phyloP scores from a whole-genome alignment of 2,888 invertebrate species.

The Ophonus ardosiacus region DNA sequence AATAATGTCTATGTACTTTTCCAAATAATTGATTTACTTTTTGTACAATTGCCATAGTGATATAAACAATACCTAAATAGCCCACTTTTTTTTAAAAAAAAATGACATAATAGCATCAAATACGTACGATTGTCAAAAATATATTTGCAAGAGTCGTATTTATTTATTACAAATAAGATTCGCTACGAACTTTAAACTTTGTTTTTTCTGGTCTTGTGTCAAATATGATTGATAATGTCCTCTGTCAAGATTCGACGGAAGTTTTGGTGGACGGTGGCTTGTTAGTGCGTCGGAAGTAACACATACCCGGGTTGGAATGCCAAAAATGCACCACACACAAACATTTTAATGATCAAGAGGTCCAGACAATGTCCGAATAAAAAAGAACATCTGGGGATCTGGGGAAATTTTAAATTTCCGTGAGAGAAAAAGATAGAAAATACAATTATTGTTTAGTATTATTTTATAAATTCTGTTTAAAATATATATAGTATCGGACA shows the following conservation, averaged over 20 bases:
- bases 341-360: conserved; percentile 51
- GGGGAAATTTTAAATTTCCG: neutral
- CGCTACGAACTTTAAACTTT: neutral
- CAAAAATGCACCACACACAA: conserved; percentile 42
- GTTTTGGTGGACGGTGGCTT: neutral
- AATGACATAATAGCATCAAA: too few species aligned
- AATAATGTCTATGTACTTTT: too few species aligned
- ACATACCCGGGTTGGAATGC: conserved; percentile 6
- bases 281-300: neutral
- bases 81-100: too few species aligned
- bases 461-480: too few species aligned
- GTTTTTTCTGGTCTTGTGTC: neutral
- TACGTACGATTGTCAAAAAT: too few species aligned
- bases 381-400: conserved; percentile 52
- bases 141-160: too few species aligned
- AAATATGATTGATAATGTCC: neutral
- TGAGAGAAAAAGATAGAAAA: neutral
- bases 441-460: too few species aligned
- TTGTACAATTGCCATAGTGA: too few species aligned
- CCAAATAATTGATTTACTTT: too few species aligned
- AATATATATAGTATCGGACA: too few species aligned
- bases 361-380: conserved; percentile 60
- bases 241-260: neutral
- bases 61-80: too few species aligned
- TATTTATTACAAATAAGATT: too few species aligned